These are phyloP conservation scores for Monodelphis domestica DNA, from an alignment of 2,797 vertebrate species.

Conservation along the genomic window DNA sequence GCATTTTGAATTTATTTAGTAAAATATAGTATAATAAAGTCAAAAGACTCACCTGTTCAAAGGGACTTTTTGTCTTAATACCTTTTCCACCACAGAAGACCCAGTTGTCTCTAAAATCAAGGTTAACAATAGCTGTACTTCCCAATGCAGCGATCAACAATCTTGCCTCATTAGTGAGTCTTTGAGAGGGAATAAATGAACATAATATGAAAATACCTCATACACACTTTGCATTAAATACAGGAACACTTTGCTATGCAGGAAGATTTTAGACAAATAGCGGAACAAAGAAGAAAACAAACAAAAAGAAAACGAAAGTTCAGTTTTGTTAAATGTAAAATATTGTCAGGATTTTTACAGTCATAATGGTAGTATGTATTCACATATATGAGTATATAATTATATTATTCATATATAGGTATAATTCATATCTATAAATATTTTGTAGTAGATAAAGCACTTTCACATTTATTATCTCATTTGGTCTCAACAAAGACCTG, in stretches of 20 bases:
- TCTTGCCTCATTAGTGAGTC: constrained; percentile 94
- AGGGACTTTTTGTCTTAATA: constrained; percentile 98
- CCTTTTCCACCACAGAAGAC: constrained; percentile 98
- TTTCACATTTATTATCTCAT: too few species aligned
- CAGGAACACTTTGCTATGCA: neutral
- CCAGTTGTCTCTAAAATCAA: constrained; percentile 98
- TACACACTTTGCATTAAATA: rapidly evolving
- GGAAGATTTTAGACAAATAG: neutral
- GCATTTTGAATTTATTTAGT: neutral
- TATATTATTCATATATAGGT: too few species aligned
- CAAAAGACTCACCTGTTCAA: constrained; percentile 93
- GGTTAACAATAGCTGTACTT: constrained; percentile 88
- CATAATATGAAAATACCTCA: neutral
- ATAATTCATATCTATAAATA: too few species aligned
- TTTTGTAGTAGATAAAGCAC: neutral
- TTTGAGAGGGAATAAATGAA: constrained; percentile 70
- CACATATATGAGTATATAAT: too few species aligned
- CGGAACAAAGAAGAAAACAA: neutral
- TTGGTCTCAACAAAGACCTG: too few species aligned
- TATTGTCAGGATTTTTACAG: neutral
- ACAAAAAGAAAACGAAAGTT: neutral
- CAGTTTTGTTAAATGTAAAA: neutral
- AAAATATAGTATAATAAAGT: constrained; percentile 14
- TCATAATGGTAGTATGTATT: neutral
- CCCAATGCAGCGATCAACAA: constrained; percentile 92